phyloP scores from a whole-genome alignment of 2,113 vertebrate species.

The Oceanites oceanicus region DNA sequence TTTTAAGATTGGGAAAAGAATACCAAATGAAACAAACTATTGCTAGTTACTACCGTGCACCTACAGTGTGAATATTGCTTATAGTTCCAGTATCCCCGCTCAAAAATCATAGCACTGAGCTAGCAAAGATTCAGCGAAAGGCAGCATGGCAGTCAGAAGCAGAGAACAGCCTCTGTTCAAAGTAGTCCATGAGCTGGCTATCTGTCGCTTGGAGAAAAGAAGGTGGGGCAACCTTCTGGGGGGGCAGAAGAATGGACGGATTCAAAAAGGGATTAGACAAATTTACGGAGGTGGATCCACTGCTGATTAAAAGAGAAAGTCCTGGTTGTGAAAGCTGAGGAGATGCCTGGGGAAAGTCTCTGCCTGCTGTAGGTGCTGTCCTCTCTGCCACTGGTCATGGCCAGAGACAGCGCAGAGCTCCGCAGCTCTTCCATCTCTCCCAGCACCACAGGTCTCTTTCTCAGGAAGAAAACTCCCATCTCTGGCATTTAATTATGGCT shows the following conservation, averaged over 20 bases:
- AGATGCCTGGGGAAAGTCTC: neutral
- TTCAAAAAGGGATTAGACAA: neutral
- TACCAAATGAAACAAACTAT: neutral
- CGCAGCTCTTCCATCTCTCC: fast-evolving
- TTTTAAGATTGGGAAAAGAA: neutral
- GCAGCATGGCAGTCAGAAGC: neutral
- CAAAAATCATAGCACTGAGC: neutral
- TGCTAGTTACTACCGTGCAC: neutral
- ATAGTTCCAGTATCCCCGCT: neutral
- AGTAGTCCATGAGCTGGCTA: fast-evolving
- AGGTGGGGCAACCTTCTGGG: neutral
- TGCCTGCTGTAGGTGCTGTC: neutral
- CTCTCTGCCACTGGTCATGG: neutral
- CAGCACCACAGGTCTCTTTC: neutral
- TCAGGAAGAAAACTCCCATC: neutral
- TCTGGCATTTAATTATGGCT: neutral
- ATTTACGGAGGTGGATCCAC: no score
- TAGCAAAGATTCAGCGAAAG: neutral
- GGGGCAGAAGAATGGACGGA: neutral
- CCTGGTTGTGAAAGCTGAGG: neutral
- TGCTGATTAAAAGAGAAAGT: neutral
- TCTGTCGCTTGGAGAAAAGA: neutral
- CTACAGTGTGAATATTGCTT: neutral
- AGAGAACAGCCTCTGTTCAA: neutral
- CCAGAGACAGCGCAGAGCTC: fast-evolving